phyloP scores from a whole-genome alignment of 2,888 invertebrate genomes.

The Cataglyphis rosenhaueri region DNA sequence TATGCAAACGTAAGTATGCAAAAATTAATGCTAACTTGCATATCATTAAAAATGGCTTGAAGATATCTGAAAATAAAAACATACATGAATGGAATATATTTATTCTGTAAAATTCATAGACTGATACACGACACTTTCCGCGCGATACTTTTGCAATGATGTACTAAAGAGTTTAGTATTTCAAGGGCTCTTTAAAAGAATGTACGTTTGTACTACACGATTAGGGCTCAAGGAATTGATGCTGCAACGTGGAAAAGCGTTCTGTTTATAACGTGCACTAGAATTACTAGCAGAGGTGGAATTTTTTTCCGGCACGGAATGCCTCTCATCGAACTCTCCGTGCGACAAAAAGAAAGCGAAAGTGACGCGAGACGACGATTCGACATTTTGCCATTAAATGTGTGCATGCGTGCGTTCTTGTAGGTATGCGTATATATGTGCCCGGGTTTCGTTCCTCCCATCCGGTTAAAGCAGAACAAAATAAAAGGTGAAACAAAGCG shows the following conservation, averaged over 20 bases:
- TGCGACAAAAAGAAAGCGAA: slow-evolving; percentile 77
- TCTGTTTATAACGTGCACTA: slow-evolving; percentile 62
- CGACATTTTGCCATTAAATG: slow-evolving; percentile 67
- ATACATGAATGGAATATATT: neutral
- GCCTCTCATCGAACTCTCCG: slow-evolving; percentile 38
- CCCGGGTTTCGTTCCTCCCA: slow-evolving; percentile 74
- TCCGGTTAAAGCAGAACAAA: slow-evolving; percentile 77
- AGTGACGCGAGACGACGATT: slow-evolving; percentile 78
- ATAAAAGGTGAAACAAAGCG: slow-evolving; percentile 75
- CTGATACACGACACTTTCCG: slow-evolving; percentile 1
- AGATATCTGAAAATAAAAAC: neutral
- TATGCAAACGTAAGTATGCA: neutral
- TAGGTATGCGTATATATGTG: slow-evolving; percentile 54
- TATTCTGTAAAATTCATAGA: slow-evolving; percentile 2
- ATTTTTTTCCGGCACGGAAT: slow-evolving; percentile 54
- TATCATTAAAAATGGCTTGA: neutral
- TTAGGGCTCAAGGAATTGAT: slow-evolving; percentile 12
- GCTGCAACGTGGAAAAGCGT: slow-evolving; percentile 13
- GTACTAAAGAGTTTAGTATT: slow-evolving; percentile 39
- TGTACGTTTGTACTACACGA: slow-evolving; percentile 45
- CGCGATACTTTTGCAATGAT: slow-evolving; percentile 14
- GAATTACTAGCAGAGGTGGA: slow-evolving; percentile 63
- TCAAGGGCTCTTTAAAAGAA: slow-evolving; percentile 22
- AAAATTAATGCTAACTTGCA: neutral
- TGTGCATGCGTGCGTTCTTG: slow-evolving; percentile 14